Conservation (phyloP, 1,140 invertebrate genomes). For the Heliconius congener region DNA sequence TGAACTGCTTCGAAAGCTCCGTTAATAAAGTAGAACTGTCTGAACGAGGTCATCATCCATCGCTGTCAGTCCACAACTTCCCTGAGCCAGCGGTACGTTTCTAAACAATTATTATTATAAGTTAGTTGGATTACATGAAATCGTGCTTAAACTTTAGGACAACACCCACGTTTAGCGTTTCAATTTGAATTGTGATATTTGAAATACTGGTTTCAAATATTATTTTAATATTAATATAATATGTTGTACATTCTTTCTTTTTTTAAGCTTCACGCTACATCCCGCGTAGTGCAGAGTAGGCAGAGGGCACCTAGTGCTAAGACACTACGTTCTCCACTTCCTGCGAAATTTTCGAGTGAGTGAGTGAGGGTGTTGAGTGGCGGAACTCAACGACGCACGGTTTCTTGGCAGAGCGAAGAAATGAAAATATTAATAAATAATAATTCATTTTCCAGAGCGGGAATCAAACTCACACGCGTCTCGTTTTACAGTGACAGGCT, state of each 20-base stretch:
- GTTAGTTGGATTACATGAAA: constrained; percentile 33
- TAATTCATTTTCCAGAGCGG: too few species aligned
- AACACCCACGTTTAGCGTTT: constrained; percentile 27
- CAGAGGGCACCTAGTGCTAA: too few species aligned
- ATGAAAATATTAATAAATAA: too few species aligned
- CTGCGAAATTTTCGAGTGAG: too few species aligned
- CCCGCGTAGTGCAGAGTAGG: too few species aligned
- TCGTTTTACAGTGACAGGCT: too few species aligned
- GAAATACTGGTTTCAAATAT: background rate
- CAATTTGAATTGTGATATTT: constrained; percentile 29
- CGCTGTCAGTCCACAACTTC: constrained; percentile 24
- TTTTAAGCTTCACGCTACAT: background rate
- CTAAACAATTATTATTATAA: constrained; percentile 28
- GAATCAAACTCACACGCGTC: too few species aligned
- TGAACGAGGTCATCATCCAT: constrained; percentile 18
- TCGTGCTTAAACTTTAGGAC: constrained; percentile 31
- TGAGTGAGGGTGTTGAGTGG: too few species aligned
- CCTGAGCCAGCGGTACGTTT: constrained; percentile 22
- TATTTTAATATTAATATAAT: background rate
- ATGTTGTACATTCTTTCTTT: background rate
- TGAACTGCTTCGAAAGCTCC: constrained; percentile 8
- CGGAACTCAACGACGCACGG: too few species aligned
- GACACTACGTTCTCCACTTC: too few species aligned
- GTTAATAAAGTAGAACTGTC: constrained; percentile 11
- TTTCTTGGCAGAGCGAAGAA: too few species aligned